Percentiles rank a stretch among this genome's conserved stretches.
Evolutionary conservation across 2,113 vertebrate species (phyloP).

Genomic region (Clarias magur): DNA sequence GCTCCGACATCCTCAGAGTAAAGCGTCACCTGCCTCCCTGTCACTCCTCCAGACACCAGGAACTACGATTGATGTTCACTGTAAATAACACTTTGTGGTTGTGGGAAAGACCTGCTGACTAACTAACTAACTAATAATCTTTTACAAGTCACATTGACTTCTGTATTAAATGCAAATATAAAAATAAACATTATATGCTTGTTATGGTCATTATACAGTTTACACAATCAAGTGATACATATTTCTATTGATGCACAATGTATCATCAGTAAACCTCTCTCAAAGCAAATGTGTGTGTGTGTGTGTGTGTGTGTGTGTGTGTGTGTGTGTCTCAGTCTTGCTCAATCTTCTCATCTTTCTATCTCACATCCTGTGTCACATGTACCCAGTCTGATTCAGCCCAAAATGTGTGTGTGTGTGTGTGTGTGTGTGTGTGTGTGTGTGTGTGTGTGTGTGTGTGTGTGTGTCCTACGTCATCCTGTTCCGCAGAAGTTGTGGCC

Average conservation of each 20-base stretch:
- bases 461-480: not conserved
- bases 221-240: not conserved
- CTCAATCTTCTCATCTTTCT: not conserved
- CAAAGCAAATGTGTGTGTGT: not conserved
- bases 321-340: not conserved
- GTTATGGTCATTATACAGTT: no score
- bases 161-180: not conserved
- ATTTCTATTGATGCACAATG: not conserved
- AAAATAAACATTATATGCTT: not conserved
- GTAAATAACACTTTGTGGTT: no score
- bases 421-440: not conserved
- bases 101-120: no score
- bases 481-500: constrained; percentile 11
- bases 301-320: not conserved
- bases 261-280: not conserved
- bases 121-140: not conserved
- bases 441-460: constrained; percentile 16
- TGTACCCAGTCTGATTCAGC: not conserved
- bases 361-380: constrained; percentile 33
- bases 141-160: not conserved
- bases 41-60: no score
- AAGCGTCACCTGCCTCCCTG: no score
- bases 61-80: no score
- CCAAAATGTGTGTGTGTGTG: not conserved
- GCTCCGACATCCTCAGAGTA: no score